phyloP scores from a whole-genome alignment of 1,140 invertebrate species.

The Dinoponera quadriceps region DNA sequence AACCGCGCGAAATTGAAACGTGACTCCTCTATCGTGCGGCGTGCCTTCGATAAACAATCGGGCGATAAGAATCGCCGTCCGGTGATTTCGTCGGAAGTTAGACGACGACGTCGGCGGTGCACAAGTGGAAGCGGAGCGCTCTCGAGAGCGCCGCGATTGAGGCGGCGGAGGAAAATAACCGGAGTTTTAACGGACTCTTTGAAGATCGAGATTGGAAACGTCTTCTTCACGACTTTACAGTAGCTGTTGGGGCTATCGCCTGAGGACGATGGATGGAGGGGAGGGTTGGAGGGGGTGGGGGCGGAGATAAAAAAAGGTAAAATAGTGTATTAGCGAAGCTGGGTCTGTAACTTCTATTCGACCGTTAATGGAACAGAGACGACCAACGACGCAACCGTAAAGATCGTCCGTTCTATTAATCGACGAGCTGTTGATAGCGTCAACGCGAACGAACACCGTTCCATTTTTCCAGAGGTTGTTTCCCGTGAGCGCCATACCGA shows the following conservation, averaged over 20 bases:
- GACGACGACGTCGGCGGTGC: constrained; percentile 40
- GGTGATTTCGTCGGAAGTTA: constrained; percentile 35
- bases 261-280: neutral
- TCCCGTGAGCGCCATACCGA: too few species aligned
- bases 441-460: neutral
- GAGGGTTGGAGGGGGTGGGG: constrained; percentile 17
- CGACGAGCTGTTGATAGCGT: constrained; percentile 4
- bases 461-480: neutral
- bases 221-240: constrained; percentile 51
- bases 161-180: constrained; percentile 40
- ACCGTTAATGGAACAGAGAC: constrained; percentile 52
- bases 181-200: constrained; percentile 66
- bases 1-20: neutral
- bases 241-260: constrained; percentile 1
- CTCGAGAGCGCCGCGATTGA: constrained; percentile 36
- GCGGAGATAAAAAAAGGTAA: constrained; percentile 10
- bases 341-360: constrained; percentile 10
- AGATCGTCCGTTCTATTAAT: constrained; percentile 21
- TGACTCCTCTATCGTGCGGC: constrained; percentile 15
- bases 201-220: constrained; percentile 69
- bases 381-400: constrained; percentile 21
- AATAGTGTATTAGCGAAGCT: constrained; percentile 14
- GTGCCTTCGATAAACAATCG: constrained; percentile 47
- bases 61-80: constrained; percentile 44
- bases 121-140: neutral